Evolutionary conservation across 2,888 invertebrate species (phyloP).

Genomic region (Dioctria rufipes): DNA sequence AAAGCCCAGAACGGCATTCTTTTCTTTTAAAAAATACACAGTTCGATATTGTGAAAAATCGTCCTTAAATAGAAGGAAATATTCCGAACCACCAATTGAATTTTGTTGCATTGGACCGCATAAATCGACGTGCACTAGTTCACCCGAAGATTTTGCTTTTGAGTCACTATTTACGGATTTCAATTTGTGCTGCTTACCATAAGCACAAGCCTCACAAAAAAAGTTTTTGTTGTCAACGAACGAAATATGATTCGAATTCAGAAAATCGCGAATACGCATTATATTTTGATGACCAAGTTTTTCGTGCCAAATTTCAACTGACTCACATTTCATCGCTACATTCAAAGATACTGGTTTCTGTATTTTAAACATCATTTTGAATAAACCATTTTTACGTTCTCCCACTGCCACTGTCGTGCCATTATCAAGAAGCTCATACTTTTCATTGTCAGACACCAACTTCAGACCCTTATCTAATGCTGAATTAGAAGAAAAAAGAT

Average conservation of each 20-base stretch:
- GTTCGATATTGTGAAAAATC: conserved; percentile 21
- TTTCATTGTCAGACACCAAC: too few relatives aligned
- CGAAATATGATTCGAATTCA: too few relatives aligned
- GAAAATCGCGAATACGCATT: conserved; percentile 58
- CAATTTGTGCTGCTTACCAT: too few relatives aligned
- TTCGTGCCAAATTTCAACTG: conserved; percentile 61
- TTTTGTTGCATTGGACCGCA: conserved; percentile 38
- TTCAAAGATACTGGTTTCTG: neutral
- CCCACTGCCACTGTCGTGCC: too few relatives aligned
- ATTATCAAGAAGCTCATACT: too few relatives aligned
- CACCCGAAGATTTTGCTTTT: too few relatives aligned
- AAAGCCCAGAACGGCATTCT: too few relatives aligned
- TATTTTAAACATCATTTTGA: conserved; percentile 18
- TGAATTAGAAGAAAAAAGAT: too few relatives aligned
- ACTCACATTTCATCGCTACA: neutral
- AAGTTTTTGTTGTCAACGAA: neutral
- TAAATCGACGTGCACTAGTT: conserved; percentile 30
- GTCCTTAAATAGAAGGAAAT: conserved; percentile 48
- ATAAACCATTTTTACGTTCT: too few relatives aligned
- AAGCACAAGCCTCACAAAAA: neutral
- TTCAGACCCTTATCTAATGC: too few relatives aligned
- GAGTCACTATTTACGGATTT: too few relatives aligned
- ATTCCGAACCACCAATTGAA: neutral
- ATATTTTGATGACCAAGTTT: conserved; percentile 61
- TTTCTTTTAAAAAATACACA: conserved; percentile 35